phyloP scores from a whole-genome alignment of 2,797 vertebrate species.

The Hemibagrus guttatus region DNA sequence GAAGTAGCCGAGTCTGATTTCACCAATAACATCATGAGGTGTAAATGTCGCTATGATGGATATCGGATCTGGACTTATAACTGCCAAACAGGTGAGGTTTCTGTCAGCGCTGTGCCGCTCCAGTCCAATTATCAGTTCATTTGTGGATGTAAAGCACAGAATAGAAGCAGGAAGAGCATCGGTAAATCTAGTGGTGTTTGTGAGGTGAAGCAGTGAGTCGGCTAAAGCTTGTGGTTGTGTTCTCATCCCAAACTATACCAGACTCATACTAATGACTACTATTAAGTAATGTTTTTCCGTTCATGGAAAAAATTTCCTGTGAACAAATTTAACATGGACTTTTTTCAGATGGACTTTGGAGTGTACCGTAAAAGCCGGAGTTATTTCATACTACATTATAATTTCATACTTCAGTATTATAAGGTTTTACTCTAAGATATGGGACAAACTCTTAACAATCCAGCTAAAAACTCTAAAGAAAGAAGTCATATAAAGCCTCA shows the following conservation, averaged over 20 bases:
- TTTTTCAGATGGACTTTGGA: too few relatives aligned
- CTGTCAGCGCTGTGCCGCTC: background rate
- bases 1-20: constrained; percentile 95
- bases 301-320: background rate
- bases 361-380: background rate
- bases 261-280: too few relatives aligned
- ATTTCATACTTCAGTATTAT: background rate
- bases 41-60: constrained; percentile 85
- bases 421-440: background rate
- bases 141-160: background rate
- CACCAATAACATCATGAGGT: constrained; percentile 93
- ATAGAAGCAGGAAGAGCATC: background rate
- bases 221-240: background rate
- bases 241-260: background rate
- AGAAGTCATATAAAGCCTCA: background rate
- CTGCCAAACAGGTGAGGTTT: constrained; percentile 87
- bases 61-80: constrained; percentile 93
- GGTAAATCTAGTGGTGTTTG: too few relatives aligned
- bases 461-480: background rate
- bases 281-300: background rate
- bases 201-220: background rate
- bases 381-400: background rate
- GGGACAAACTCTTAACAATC: background rate
- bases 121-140: background rate
- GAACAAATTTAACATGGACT: background rate